Evolutionary conservation across 1,140 invertebrate genomes (phyloP), one percentile per base, ranked within the genome.

Genomic region (Drosophila aff.): DNA sequence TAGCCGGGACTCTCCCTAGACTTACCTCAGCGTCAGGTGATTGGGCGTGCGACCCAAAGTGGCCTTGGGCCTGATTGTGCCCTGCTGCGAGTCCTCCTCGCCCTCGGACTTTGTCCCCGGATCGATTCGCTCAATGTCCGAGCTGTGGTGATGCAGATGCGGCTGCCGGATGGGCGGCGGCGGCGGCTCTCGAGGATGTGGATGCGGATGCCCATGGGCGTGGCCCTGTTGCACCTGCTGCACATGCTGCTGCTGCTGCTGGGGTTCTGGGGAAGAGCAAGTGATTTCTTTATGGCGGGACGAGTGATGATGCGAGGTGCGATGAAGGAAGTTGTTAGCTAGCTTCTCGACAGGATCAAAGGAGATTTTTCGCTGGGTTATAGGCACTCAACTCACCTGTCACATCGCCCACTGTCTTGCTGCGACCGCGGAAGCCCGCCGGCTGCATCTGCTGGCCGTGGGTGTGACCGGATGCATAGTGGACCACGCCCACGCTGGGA

Each of bases 371-470:
- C 2, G 26, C 31, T 26, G 13, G 46, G 4, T 28, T 18, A 11
- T 5, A 16, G 26, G 36, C 4, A n/a, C 15, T 23, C 47, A 41
- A 79, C 93, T 95, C 92, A 97, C 96, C 96, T 82, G 95, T 94
- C 44, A 95, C 94, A 93, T 98, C 97, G 74, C 97, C 97, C 72
- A 98, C 95, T 1, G 97, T 98, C 94, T 97, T 98, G 93, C 97
- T 98, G 71, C 98, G 94, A 65, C 95, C 95, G 78, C 97, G 95
- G 93, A 98, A 98, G 72, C 94, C 94, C 18, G 93, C 87, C 40
- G 94, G 93, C 49, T 83, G 91, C 74, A 85, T 46, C 44, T 76
- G 79, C 59, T 92, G 90, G 28, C 67, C 47, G 23, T 87, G 84
- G 21, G 67, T 52, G 15, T 63, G 94, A 82, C 62, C 76, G 23